Evolutionary conservation across 2,113 vertebrate genomes (phyloP).

Genomic region (Varanus salvator): DNA sequence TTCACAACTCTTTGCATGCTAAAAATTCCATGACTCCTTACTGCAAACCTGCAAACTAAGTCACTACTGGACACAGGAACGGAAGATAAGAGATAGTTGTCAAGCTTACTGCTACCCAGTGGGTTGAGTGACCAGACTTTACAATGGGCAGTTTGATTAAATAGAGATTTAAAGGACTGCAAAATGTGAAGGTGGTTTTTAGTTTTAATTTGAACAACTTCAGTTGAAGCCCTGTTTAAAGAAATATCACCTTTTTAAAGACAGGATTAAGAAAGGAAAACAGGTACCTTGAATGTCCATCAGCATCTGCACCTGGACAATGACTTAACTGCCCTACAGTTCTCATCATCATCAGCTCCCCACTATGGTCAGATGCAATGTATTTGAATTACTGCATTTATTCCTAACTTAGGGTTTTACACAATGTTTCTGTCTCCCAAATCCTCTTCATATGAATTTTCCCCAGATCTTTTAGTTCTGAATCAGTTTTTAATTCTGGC

Average conservation of each 20-base stretch:
- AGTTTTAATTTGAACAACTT: too few species aligned
- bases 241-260: too few species aligned
- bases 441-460: background rate
- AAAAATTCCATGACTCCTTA: background rate
- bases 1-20: background rate
- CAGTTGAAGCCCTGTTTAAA: too few species aligned
- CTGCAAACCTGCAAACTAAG: background rate
- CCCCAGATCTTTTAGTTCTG: background rate
- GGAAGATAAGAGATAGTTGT: background rate
- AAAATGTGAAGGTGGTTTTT: too few species aligned
- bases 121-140: too few species aligned
- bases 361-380: background rate
- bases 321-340: background rate
- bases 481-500: background rate
- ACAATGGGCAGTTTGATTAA: too few species aligned
- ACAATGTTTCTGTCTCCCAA: background rate
- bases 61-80: background rate
- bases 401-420: background rate
- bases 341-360: background rate
- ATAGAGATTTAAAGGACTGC: too few species aligned
- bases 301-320: too few species aligned
- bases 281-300: too few species aligned
- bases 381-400: background rate
- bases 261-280: background rate
- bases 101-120: background rate